These are phyloP conservation scores for Brachionus rubens DNA, from an alignment of 1,140 invertebrate genomes.

Conservation along the genomic window DNA sequence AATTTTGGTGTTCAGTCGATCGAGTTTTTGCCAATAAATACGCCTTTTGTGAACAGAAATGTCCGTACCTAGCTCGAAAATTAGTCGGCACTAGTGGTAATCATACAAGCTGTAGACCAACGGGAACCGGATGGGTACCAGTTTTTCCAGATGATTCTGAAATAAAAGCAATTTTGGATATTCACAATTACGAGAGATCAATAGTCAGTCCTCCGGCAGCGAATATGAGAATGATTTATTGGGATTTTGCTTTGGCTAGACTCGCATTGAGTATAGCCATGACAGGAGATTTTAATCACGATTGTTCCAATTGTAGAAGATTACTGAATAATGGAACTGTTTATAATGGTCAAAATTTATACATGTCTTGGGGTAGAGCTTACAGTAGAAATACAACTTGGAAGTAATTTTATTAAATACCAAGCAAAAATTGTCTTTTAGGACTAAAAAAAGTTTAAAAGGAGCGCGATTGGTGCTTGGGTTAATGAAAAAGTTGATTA, in stretches of 20 bases:
- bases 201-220: background rate
- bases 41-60: conserved; percentile 23
- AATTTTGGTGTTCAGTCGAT: conserved; percentile 3
- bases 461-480: background rate
- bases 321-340: background rate
- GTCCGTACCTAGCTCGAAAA: conserved; percentile 22
- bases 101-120: background rate
- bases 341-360: conserved; percentile 37
- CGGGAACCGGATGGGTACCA: background rate
- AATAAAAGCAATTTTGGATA: background rate
- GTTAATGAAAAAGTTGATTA: conserved; percentile 11
- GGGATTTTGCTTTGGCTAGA: conserved; percentile 30
- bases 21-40: background rate
- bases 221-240: conserved; percentile 6
- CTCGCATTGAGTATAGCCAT: background rate
- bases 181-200: conserved; percentile 12
- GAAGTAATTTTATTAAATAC: background rate
- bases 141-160: background rate
- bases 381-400: background rate
- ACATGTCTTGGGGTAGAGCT: background rate
- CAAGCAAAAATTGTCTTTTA: background rate
- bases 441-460: too few relatives aligned
- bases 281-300: background rate
- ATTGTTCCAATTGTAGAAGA: conserved; percentile 33
- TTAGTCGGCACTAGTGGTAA: background rate